phyloP scores from a whole-genome alignment of 2,113 vertebrate species.

The Nycticebus coucang region DNA sequence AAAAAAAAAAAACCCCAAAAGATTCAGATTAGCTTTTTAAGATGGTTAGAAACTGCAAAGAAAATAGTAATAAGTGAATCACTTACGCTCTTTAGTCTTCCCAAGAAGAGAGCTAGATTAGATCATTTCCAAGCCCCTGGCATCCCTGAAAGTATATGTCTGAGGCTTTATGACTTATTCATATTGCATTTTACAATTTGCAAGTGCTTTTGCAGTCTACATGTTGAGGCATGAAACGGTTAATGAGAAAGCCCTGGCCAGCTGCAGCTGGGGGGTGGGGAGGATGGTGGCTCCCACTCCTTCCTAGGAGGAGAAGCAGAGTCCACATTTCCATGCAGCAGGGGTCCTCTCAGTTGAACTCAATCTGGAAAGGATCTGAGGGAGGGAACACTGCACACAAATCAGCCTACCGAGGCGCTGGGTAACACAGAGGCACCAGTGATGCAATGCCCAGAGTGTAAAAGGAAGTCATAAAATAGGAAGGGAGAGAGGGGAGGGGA shows the following conservation, averaged over 20 bases:
- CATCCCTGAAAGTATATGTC: background rate
- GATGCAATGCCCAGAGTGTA: background rate
- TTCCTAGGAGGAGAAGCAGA: background rate
- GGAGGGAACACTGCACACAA: background rate
- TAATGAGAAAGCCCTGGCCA: background rate
- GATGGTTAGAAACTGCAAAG: background rate
- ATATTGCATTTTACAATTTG: background rate
- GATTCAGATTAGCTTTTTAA: background rate
- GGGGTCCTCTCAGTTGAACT: background rate
- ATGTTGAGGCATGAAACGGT: background rate
- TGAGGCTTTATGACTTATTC: background rate
- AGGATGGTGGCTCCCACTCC: no score
- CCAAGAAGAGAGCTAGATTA: background rate
- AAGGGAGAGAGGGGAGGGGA: background rate
- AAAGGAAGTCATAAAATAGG: slow-evolving; percentile 39
- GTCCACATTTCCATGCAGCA: background rate
- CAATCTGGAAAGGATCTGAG: background rate
- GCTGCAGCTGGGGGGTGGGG: background rate
- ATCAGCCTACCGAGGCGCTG: background rate
- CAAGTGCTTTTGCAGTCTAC: background rate
- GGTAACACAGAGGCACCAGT: background rate
- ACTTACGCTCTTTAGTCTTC: background rate
- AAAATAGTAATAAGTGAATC: background rate
- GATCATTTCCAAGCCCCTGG: background rate
- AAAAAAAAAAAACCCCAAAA: background rate